Evolutionary conservation across 2,888 invertebrate genomes (phyloP).

Genomic region (Matsumyia berberina): DNA sequence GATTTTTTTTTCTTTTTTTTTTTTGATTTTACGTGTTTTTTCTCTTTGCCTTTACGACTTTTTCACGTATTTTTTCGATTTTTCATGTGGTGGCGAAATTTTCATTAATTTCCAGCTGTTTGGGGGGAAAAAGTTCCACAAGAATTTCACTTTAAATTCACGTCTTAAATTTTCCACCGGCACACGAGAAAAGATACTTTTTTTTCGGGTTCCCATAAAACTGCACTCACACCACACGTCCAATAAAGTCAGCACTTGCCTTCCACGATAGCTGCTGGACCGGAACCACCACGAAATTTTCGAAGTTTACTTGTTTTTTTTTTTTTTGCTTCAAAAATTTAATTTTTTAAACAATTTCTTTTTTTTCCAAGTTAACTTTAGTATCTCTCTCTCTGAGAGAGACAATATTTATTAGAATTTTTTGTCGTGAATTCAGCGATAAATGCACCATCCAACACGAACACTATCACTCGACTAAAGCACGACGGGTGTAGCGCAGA

Average conservation of each 20-base stretch:
- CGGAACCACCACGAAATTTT: not conserved
- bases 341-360: conserved; percentile 25
- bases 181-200: conserved; percentile 38
- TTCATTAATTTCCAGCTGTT: conserved; percentile 58
- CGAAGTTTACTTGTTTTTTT: not conserved
- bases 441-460: conserved; percentile 59
- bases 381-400: conserved; percentile 15
- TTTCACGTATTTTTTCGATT: conserved; percentile 33
- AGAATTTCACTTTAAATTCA: conserved; percentile 64
- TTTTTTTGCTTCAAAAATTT: not conserved
- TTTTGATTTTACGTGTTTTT: conserved; percentile 37
- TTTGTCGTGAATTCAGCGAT: conserved; percentile 35
- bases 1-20: too few relatives aligned
- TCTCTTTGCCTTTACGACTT: conserved; percentile 29
- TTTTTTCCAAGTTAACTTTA: conserved; percentile 19
- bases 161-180: conserved; percentile 50
- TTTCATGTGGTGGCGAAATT: conserved; percentile 23
- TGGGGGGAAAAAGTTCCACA: conserved; percentile 5
- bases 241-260: not conserved
- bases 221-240: conserved; percentile 4
- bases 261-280: too few relatives aligned
- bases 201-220: not conserved
- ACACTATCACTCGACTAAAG: conserved; percentile 78
- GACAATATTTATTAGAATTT: conserved; percentile 8
- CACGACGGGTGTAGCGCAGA: conserved; percentile 68